Percentiles rank a stretch among this genome's conserved stretches.
Conservation (phyloP, 2,888 invertebrate species). For the Lasioglossum pauxillum region DNA sequence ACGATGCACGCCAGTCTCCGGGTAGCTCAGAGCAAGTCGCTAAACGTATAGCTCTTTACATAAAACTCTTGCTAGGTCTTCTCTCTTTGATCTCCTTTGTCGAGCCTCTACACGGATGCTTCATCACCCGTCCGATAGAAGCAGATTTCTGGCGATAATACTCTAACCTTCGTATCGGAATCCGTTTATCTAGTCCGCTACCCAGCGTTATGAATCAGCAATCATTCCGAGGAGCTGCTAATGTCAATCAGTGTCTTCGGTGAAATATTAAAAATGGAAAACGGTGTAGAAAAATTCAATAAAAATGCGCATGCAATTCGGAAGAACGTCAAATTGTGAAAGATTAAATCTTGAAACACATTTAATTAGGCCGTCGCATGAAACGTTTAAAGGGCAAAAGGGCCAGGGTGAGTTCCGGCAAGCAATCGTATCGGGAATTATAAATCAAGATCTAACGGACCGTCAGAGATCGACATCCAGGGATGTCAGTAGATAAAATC, state of each 20-base stretch:
- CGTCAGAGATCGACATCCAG: not conserved
- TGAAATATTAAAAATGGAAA: not conserved
- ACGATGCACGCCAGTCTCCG: not conserved
- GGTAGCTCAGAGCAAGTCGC: not conserved
- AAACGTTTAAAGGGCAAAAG: not conserved
- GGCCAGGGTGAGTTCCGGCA: not conserved
- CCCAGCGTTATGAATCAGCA: constrained; percentile 1
- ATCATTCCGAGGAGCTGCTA: not conserved
- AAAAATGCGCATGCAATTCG: not conserved
- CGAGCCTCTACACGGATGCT: not conserved
- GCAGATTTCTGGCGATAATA: not conserved
- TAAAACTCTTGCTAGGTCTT: not conserved
- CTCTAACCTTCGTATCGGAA: not conserved
- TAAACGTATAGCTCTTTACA: not conserved
- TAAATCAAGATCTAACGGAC: not conserved
- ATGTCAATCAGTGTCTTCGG: not conserved
- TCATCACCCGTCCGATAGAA: not conserved
- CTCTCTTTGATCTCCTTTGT: constrained; percentile 1
- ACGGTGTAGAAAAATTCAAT: not conserved
- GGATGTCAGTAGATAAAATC: not conserved
- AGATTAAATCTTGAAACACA: not conserved
- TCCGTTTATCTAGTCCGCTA: not conserved
- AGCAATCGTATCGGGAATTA: not conserved
- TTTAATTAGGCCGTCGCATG: not conserved
- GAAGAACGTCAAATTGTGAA: not conserved